These are phyloP conservation scores for Hybognathus amarus DNA, from an alignment of 2,797 vertebrate species.

Conservation along the genomic window DNA sequence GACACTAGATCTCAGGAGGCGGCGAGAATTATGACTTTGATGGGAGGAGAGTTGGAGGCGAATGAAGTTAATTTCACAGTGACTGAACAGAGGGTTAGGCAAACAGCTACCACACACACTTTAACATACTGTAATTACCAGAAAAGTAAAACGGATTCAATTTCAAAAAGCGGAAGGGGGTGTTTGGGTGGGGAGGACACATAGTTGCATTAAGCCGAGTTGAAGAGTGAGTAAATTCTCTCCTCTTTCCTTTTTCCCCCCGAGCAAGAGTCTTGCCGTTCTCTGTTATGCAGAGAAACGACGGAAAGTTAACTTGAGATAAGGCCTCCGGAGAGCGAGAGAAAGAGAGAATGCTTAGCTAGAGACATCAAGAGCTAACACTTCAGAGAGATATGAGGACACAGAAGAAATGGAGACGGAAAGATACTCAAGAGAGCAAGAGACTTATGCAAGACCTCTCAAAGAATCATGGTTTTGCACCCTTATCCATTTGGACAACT, in stretches of 20 bases:
- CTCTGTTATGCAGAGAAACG: neutral
- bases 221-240: conserved; percentile 29
- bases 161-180: conserved; percentile 57
- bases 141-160: conserved; percentile 67
- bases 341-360: conserved; percentile 24
- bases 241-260: neutral
- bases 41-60: conserved; percentile 66
- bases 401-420: conserved; percentile 34
- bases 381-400: conserved; percentile 16
- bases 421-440: conserved; percentile 4
- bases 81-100: conserved; percentile 75
- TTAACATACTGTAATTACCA: conserved; percentile 76
- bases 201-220: conserved; percentile 7
- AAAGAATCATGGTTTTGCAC: conserved; percentile 2
- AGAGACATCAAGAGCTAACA: conserved; percentile 37
- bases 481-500: conserved; percentile 1
- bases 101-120: conserved; percentile 65
- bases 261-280: neutral
- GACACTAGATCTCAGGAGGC: conserved; percentile 67
- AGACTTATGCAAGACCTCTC: conserved; percentile 5
- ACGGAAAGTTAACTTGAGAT: conserved; percentile 47
- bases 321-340: conserved; percentile 2
- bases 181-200: conserved; percentile 10
- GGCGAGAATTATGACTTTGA: conserved; percentile 71
- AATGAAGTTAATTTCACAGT: conserved; percentile 87